Base-by-base conservation (phyloP, 2,797 vertebrate genomes). In the Clarias platycephalus region DNA sequence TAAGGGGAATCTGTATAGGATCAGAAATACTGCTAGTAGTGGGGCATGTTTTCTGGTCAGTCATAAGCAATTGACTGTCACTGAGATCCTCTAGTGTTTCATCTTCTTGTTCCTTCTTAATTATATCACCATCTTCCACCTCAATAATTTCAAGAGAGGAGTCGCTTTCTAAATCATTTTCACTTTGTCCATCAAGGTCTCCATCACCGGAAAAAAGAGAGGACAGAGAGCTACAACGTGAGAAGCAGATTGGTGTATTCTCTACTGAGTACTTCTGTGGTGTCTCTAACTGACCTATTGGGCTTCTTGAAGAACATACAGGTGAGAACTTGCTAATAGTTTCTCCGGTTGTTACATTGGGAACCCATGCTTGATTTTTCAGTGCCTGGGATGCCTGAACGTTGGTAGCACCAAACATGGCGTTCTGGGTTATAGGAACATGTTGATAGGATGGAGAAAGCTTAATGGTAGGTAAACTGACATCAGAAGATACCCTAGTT, bases 401-500 rank as follows among this genome's bases (percentile, higher is more conserved):
- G 83, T 95, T 95, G 78, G 95, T 94, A 9, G 91, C 66, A 0
- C 92, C 89, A 67, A 94, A 94, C 87, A 94, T 96, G 22, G 94
- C 91, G 57, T 91, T 96, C 84, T 97, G 96, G 0, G 97, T 92
- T 77, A 97, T 88, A 0, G 98, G 96, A 34, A 99, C 92, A 0
- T 97, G 97, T 89, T 97, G 97, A 89, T 99, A 99, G n/a, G 96
- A 97, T 0, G 98, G 98, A 3, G 98, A 98, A 57, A 98, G 94
- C 85, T 98, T 98, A 85, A 99, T 96, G 67, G 97, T 98, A 31
- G 93, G 92, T 92, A 99, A 94, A 0, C 93, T 95, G 37, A 95
- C 89, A 28, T 97, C 96, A 0, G 94, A 77, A 24, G 94, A 92
- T 1, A 94, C 81, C 89, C 96, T 96, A 16, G 94, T 94, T 78